Base-by-base conservation (phyloP, 2,113 vertebrate genomes). In the Gasterosteus aculeatus region DNA sequence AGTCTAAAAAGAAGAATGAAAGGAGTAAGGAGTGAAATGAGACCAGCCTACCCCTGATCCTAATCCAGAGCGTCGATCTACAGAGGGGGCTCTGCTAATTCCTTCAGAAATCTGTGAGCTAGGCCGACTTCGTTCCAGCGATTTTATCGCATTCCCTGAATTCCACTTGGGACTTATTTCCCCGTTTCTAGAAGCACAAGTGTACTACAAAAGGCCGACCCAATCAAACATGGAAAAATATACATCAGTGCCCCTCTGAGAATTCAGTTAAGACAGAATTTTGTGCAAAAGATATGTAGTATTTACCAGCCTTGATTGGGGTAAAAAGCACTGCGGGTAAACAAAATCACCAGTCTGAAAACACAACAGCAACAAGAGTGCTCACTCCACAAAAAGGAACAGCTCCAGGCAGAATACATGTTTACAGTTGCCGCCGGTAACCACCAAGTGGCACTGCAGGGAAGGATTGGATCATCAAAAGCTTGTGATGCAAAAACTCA, bases 271-370 rank as follows among this genome's bases (percentile, higher is more conserved):
- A 26, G 10, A 75, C 54, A 69, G 46, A 63, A 70, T 14, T 15
- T 19, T 66, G 49, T 51, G 16, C 6, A 22, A 68, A 80, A 2
- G 8, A 29, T n/a, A 4, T 35, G 8, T 26, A 49, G 70, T 69
- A 89, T 87, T 93, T 92, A 92, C 91, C 88, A 89, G 64, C 75
- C 86, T 83, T 18, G 90, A 68, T 72, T 89, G 83, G 1, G 75
- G 85, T n/a, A 85, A 63, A 90, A 95, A 94, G 75, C 93, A 94
- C 80, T 88, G 91, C 9, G 86, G 89, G 75, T 93, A 92, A 89
- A 63, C 10, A 85, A 84, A 85, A 51, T 19, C 84, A 19, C 67
- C 77, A 26, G 60, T 77, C 64, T 75, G 82, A 89, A 60, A 69
- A 53, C 26, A 26, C 2, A 58, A 38, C 15, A 29, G 46, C 58